Percentiles rank a stretch among this genome's conserved stretches.
phyloP scores from a whole-genome alignment of 2,888 invertebrate genomes.

The Leucozona laternaria region DNA sequence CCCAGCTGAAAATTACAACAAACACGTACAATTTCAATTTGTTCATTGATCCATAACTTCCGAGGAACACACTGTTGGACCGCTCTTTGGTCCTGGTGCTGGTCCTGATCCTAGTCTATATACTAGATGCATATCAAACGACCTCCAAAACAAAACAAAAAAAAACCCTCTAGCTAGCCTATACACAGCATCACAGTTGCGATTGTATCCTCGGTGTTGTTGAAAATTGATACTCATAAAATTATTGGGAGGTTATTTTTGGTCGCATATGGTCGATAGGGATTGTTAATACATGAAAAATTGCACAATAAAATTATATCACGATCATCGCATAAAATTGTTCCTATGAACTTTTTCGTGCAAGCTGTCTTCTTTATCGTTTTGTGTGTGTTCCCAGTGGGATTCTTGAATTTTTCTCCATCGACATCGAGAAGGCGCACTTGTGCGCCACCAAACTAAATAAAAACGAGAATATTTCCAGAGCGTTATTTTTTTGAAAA shows the following conservation, averaged over 20 bases:
- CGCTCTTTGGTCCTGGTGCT: neutral
- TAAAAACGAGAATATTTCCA: conserved; percentile 33
- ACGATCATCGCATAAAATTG: conserved; percentile 72
- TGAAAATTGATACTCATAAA: conserved; percentile 60
- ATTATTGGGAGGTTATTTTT: conserved; percentile 70
- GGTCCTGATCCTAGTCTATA: neutral
- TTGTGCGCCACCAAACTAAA: conserved; percentile 34
- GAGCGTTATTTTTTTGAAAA: conserved; percentile 36
- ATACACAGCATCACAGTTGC: neutral
- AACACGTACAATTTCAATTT: conserved; percentile 50
- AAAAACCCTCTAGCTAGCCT: neutral
- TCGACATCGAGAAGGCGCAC: conserved; percentile 12
- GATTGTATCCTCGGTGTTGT: neutral
- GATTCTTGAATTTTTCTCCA: conserved; percentile 44
- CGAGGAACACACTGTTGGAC: conserved; percentile 1
- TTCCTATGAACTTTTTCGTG: conserved; percentile 57
- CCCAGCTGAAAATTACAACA: neutral
- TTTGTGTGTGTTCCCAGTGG: conserved; percentile 11
- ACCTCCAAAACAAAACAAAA: neutral
- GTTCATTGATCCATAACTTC: conserved; percentile 50
- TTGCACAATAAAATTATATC: conserved; percentile 70
- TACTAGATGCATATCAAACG: conserved; percentile 39
- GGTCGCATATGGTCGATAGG: conserved; percentile 65
- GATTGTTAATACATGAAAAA: conserved; percentile 69
- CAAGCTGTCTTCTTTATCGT: conserved; percentile 40